Evolutionary conservation across 2,888 invertebrate species (phyloP).

Genomic region (Erebia ligea): DNA sequence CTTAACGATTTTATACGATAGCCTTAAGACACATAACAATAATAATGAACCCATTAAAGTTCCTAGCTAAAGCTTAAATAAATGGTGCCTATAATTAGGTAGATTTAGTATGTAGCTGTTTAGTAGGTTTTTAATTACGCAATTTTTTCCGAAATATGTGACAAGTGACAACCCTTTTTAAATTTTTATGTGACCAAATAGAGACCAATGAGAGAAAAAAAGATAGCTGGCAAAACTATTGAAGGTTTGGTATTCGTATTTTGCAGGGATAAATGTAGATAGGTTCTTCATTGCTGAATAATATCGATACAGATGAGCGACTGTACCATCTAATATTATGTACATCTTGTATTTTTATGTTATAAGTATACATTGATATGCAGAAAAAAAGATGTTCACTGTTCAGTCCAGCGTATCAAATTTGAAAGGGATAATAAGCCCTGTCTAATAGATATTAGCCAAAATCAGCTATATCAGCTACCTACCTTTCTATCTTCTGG

Average conservation of each 20-base stretch:
- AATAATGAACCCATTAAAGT: too few species aligned
- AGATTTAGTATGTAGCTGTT: too few species aligned
- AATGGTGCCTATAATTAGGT: too few species aligned
- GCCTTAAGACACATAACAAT: too few species aligned
- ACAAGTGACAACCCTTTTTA: slow-evolving; percentile 2
- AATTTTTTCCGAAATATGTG: neutral
- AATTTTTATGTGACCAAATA: neutral
- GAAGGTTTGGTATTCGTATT: slow-evolving; percentile 14
- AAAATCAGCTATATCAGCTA: too few species aligned
- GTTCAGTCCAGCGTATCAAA: neutral
- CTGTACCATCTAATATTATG: neutral
- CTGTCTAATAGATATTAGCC: too few species aligned
- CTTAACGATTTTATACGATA: too few species aligned
- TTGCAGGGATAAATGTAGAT: neutral
- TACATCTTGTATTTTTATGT: slow-evolving; percentile 8
- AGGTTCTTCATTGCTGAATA: neutral
- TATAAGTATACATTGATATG: neutral
- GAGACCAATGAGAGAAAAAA: slow-evolving; percentile 18
- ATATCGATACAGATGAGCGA: neutral
- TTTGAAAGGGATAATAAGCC: neutral
- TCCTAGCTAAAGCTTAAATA: too few species aligned
- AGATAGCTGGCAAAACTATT: slow-evolving; percentile 28
- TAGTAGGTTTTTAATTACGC: too few species aligned
- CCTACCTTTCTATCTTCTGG: too few species aligned
- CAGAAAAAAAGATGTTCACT: neutral